phyloP scores from a whole-genome alignment of 2,888 invertebrate genomes.

The Hypercompe scribonia region DNA sequence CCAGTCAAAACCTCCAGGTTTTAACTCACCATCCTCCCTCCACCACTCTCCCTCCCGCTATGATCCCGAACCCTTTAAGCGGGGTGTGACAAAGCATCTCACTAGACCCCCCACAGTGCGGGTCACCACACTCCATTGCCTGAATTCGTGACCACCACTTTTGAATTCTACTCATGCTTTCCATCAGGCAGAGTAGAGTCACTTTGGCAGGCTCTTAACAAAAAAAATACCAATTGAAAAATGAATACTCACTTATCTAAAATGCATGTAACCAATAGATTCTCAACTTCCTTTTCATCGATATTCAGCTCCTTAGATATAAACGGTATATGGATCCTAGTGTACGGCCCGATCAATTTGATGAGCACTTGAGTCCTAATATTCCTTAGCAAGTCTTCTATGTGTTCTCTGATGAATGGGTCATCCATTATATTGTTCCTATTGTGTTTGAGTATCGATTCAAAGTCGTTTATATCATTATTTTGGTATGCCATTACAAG shows the following conservation, averaged over 20 bases:
- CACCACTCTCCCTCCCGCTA: too few relatives aligned
- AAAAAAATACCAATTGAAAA: neutral
- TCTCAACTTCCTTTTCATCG: slow-evolving; percentile 97
- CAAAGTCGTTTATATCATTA: slow-evolving; percentile 99
- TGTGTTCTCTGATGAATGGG: slow-evolving; percentile 99
- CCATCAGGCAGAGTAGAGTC: too few relatives aligned
- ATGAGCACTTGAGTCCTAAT: slow-evolving; percentile 99
- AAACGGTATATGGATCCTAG: slow-evolving; percentile 98
- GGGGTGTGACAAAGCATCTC: too few relatives aligned
- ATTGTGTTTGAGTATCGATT: slow-evolving; percentile 97
- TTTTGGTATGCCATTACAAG: slow-evolving; percentile 98
- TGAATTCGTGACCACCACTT: too few relatives aligned
- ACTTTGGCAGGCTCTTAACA: too few relatives aligned
- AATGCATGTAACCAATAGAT: slow-evolving; percentile 98
- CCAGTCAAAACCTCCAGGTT: too few relatives aligned
- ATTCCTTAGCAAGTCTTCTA: slow-evolving; percentile 98
- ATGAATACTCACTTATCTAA: slow-evolving; percentile 93
- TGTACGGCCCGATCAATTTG: slow-evolving; percentile 98
- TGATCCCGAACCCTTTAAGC: too few relatives aligned
- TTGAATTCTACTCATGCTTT: too few relatives aligned
- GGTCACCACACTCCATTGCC: too few relatives aligned
- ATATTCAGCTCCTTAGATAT: slow-evolving; percentile 98
- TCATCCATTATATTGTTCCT: slow-evolving; percentile 98
- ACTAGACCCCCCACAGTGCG: too few relatives aligned
- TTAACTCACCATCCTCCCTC: too few relatives aligned